Base-by-base conservation (phyloP, 2,888 invertebrate genomes). In the Nemotelus nigrinus region DNA sequence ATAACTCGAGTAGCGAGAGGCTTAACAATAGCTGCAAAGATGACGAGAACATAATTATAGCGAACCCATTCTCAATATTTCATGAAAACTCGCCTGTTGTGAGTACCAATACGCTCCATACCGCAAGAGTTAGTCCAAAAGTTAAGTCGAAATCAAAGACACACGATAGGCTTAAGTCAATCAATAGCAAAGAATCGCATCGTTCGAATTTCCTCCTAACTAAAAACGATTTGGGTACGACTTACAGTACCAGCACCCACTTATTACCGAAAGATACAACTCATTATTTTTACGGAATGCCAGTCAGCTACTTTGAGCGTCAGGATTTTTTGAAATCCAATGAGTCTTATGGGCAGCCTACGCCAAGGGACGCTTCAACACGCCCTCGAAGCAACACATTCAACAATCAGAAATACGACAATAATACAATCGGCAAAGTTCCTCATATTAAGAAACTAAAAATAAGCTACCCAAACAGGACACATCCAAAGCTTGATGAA, bases 11-110 rank as follows among this genome's bases (percentile, higher is more conserved):
- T 45, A 7, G 25, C 7, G 2, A 43, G 8, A 44, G 45, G 45
- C 39, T 39, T 6, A 60, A 50, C 41, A 48, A 6, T 25, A 6
- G 4, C 47, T 43, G 55, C 70, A 55, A 70, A 50, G 25, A 78
- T 25, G 76, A 78, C 71, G 78, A 64, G 7, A 84, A 83, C 80
- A 86, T 85, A 50, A 86, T 87, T 45, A 86, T 87, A 50, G 86
- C 86, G 7, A 87, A 87, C 81, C 87, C 87, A 45, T 87, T 87
- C 80, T 86, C 86, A 65, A 86, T 85, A 50, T 85, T 85, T 58
- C 85, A 85, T 77, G 87, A 87, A 3, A 53, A 53, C 43, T 47
- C 57, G 45, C 44, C 41, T 39, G 8, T 39, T 60, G 43, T 74
- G 39, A 63, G 63, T 74, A 43, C 43, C 6, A 55, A 53, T 55